Base-by-base conservation (phyloP, 2,797 vertebrate species). In the Sphenopsis melanotis region DNA sequence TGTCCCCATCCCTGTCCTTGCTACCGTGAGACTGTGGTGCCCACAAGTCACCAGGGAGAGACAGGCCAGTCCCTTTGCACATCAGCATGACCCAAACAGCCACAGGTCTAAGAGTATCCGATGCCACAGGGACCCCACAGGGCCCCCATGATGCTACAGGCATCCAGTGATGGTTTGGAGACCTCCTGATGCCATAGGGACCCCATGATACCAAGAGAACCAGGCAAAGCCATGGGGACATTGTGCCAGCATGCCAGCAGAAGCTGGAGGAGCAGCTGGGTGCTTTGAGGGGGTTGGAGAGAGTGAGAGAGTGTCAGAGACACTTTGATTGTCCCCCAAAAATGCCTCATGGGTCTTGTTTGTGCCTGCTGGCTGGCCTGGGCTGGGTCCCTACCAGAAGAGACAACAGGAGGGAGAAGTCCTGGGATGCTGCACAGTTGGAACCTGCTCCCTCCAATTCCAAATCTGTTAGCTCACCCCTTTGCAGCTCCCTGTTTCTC, bases 1-100 rank as follows among this genome's bases (percentile, higher is more conserved):
- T 77, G 26, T 6, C 34, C 24, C 21, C 42, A n/a, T 7, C 56
- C 16, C 22, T 77, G n/a, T 50, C 50, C 52, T n/a, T 15, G 17
- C 52, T 15, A 16, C 55, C 0, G 6, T 5, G 64, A 69, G 39
- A 37, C n/a, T 0, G 0, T 7, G 15, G 37, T n/a, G 55, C 26
- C 23, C 63, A 52, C 36, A 18, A 68, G n/a, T 44, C 44, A 37
- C 23, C 52, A 21, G 30, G 21, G 57, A 63, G 29, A 69, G 47
- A 13, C 49, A 66, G 50, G 13, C 30, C 24, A 37, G 14, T 41
- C 23, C 42, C 37, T 57, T 49, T 36, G 41, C 60, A 46, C 39
- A 15, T 61, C 44, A 52, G 42, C 61, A 27, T 9, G 9, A 63
- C n/a, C 10, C 86, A 76, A 47, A 30, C 0, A 59, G 37, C 32